These are phyloP conservation scores for Drosophila triauraria DNA, from an alignment of 1,140 invertebrate species.

Conservation along the genomic window DNA sequence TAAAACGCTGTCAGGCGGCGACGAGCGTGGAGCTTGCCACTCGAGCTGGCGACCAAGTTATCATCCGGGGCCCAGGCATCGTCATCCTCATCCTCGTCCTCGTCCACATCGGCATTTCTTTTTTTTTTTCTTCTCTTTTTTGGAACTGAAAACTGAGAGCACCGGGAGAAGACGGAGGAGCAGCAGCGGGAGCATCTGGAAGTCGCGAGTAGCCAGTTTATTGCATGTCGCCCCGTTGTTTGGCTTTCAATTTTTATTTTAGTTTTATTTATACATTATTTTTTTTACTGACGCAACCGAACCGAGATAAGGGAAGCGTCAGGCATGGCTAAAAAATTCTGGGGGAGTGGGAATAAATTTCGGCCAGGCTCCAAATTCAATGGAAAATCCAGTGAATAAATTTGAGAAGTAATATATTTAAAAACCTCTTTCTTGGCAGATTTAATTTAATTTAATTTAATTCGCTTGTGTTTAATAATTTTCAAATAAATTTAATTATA, in stretches of 20 bases:
- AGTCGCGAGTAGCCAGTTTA: constrained; percentile 69
- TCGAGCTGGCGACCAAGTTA: constrained; percentile 68
- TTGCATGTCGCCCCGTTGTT: constrained; percentile 77
- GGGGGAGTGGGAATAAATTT: not conserved
- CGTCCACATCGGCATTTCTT: constrained; percentile 18
- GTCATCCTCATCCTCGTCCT: constrained; percentile 10
- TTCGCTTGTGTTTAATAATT: too few species aligned
- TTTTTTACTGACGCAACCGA: constrained; percentile 34
- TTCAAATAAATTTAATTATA: too few species aligned
- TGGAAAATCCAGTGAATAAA: too few species aligned
- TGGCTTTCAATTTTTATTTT: constrained; percentile 82
- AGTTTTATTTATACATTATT: constrained; percentile 70
- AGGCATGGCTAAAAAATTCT: constrained; percentile 14
- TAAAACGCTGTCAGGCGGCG: constrained; percentile 64
- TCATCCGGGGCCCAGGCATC: constrained; percentile 67
- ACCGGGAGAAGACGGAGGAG: too few species aligned
- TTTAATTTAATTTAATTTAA: too few species aligned
- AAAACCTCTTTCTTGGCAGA: too few species aligned
- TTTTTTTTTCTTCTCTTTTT: not conserved
- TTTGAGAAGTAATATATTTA: too few species aligned
- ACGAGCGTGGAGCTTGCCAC: constrained; percentile 46
- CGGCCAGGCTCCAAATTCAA: too few species aligned
- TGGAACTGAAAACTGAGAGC: constrained; percentile 1
- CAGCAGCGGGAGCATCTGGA: not conserved
- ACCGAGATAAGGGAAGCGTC: constrained; percentile 36